A percentile compares a stretch with the other conserved stretches of the same genome.
These are phyloP conservation scores for Ashinkailepas kermadecensis DNA, from an alignment of 2,888 invertebrate genomes.

Conservation along the genomic window DNA sequence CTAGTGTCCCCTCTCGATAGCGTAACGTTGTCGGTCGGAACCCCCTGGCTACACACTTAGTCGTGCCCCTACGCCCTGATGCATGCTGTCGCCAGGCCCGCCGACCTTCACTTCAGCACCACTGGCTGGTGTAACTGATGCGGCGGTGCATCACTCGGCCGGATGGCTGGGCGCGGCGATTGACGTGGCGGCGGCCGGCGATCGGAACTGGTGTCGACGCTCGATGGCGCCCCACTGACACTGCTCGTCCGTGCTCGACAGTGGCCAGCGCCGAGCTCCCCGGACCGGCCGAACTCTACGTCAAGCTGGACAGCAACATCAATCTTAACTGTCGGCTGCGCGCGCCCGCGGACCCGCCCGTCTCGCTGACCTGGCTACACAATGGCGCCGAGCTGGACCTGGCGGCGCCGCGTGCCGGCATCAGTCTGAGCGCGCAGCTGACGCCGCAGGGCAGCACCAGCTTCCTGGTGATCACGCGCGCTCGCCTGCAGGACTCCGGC, in stretches of 20 bases:
- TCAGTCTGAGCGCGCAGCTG: neutral
- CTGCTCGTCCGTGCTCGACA: neutral
- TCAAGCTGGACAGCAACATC: slow-evolving; percentile 16
- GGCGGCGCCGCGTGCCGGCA: neutral
- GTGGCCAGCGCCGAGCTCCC: neutral
- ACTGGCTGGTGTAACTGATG: no score
- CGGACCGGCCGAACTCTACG: neutral
- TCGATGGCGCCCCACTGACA: no score
- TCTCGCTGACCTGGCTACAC: neutral
- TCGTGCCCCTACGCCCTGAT: no score
- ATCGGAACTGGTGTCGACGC: no score
- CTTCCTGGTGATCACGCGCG: neutral
- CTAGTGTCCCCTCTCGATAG: no score
- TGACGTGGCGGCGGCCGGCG: no score
- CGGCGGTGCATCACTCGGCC: no score
- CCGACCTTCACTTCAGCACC: no score
- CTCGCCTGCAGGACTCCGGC: neutral
- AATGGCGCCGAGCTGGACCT: neutral
- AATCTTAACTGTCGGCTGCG: neutral
- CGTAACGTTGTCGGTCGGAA: no score
- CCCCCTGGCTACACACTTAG: no score
- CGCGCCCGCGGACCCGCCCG: neutral
- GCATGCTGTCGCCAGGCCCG: no score
- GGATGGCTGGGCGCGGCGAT: no score
- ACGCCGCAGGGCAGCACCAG: neutral